Conservation (phyloP, 2,888 invertebrate species). For the Stictocephala bisonia region DNA sequence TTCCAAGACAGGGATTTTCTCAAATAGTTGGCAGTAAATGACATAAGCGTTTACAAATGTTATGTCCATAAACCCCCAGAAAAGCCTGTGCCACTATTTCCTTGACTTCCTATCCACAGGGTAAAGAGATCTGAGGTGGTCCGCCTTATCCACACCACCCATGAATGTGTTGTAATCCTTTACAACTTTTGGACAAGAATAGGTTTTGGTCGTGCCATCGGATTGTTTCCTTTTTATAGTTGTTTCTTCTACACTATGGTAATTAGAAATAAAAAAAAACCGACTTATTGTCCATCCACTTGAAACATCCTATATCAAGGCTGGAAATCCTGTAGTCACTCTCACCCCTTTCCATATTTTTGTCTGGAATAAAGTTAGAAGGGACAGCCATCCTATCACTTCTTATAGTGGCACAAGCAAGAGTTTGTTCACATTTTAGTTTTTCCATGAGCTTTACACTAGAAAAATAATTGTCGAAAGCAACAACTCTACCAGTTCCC, state of each 20-base stretch:
- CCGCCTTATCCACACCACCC: conserved; percentile 54
- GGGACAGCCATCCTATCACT: conserved; percentile 43
- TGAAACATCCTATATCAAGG: conserved; percentile 45
- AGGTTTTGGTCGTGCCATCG: conserved; percentile 30
- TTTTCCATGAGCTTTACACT: conserved; percentile 45
- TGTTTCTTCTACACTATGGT: conserved; percentile 50
- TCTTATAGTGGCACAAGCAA: conserved; percentile 50
- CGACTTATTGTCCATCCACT: conserved; percentile 50
- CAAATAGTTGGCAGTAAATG: no score
- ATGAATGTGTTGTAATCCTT: conserved; percentile 55
- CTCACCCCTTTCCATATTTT: conserved; percentile 53
- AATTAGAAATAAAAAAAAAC: conserved; percentile 48
- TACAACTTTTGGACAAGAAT: conserved; percentile 52
- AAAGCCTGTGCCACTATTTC: conserved; percentile 60
- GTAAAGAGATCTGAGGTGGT: conserved; percentile 48
- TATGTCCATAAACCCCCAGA: conserved; percentile 56
- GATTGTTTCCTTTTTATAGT: conserved; percentile 51
- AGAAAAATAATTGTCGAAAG: conserved; percentile 53
- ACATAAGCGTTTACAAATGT: no score
- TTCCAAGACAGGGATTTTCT: no score
- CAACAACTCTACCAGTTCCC: conserved; percentile 31
- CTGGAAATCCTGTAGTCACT: conserved; percentile 49
- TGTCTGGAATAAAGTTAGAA: background rate
- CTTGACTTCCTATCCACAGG: conserved; percentile 49
- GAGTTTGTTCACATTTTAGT: conserved; percentile 27